Evolutionary conservation across 92 coral and sea anemone species (phyloP).

Genomic region (Parazoanthus darwini): DNA sequence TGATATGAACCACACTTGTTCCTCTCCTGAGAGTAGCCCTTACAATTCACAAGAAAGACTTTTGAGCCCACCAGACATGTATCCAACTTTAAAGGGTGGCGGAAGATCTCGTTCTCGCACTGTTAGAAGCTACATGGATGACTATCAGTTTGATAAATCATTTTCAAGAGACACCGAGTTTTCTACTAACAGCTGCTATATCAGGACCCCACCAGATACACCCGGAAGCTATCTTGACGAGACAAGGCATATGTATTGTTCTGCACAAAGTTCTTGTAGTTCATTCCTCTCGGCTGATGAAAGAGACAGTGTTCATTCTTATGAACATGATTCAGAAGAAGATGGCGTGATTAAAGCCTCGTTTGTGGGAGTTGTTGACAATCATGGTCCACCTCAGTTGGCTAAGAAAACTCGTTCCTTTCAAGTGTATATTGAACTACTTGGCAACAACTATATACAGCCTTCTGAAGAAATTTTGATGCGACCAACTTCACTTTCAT

Average conservation of each 20-base stretch:
- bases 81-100: neutral
- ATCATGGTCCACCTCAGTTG: constrained; percentile 58
- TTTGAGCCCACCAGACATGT: constrained; percentile 58
- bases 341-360: constrained; percentile 71
- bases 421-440: constrained; percentile 93
- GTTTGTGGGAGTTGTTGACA: constrained; percentile 69
- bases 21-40: constrained; percentile 46
- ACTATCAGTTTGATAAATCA: constrained; percentile 27
- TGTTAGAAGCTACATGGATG: constrained; percentile 32
- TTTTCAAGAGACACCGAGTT: constrained; percentile 70
- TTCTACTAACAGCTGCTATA: constrained; percentile 58
- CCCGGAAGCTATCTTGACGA: constrained; percentile 71
- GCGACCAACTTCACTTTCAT: constrained; percentile 77
- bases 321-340: constrained; percentile 55
- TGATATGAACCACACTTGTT: constrained; percentile 54
- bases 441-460: constrained; percentile 74
- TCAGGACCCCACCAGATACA: constrained; percentile 62
- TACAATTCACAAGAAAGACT: constrained; percentile 48
- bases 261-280: constrained; percentile 74
- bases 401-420: constrained; percentile 70
- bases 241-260: constrained; percentile 47
- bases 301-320: constrained; percentile 53
- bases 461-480: constrained; percentile 86
- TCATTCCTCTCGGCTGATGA: constrained; percentile 81
- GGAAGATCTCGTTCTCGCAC: constrained; percentile 41